A percentile compares a stretch with the other conserved stretches of the same genome.
phyloP scores from a whole-genome alignment of 2,888 invertebrate genomes.

The Aphodius granarius region DNA sequence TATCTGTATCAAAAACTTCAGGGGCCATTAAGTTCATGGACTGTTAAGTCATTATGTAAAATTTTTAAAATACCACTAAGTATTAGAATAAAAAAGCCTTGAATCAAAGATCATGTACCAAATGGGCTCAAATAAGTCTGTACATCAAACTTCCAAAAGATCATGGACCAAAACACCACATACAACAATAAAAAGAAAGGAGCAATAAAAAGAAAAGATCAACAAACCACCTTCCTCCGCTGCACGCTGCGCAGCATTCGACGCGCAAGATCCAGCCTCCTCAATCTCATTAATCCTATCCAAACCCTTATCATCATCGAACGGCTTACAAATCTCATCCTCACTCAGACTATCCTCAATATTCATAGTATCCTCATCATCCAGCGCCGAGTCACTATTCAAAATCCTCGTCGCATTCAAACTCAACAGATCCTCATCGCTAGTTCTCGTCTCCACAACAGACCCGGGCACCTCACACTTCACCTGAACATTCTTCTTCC shows the following conservation, averaged over 20 bases:
- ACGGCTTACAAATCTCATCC: background rate
- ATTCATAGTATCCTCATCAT: constrained; percentile 3
- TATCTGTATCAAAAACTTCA: too few relatives aligned
- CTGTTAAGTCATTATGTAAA: too few relatives aligned
- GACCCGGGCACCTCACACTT: background rate
- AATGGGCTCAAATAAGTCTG: too few relatives aligned
- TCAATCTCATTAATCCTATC: background rate
- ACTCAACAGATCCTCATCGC: background rate
- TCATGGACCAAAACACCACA: background rate
- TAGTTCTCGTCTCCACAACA: background rate
- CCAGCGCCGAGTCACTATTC: background rate
- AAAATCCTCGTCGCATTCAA: background rate
- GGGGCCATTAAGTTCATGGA: too few relatives aligned
- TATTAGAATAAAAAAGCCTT: too few relatives aligned
- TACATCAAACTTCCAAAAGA: background rate
- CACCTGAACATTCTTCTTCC: background rate
- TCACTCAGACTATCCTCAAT: constrained; percentile 3
- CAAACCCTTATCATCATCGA: background rate
- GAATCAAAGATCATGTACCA: background rate
- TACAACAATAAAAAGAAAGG: too few relatives aligned
- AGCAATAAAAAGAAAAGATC: too few relatives aligned
- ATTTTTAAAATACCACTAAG: too few relatives aligned
- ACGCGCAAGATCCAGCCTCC: background rate
- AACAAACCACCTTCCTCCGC: constrained; percentile 6
- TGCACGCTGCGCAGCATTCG: background rate